Evolutionary conservation across 2,888 invertebrate genomes (phyloP), one percentile per base, ranked within the genome.

Genomic region (Acholoe squamosa): DNA sequence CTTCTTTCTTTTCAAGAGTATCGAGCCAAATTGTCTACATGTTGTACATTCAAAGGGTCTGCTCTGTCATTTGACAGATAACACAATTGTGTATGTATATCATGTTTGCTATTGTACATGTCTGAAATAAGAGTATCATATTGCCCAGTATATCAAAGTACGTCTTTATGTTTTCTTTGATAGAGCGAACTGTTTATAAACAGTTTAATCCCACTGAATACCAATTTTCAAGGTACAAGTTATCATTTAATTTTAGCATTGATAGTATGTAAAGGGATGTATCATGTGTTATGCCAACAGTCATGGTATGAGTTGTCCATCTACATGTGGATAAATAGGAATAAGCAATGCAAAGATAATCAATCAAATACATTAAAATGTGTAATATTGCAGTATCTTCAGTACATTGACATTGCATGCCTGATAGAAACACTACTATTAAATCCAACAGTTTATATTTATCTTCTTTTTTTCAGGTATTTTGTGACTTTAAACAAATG

Each of bases 21-120:
- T 61, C 7, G 61, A 61, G 3, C 61, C 3, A 14, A 61, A n/a
- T 61, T 61, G 22, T 61, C n/a, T 61, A n/a, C 61, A 12, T 71
- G 71, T 71, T 71, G 71, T 71, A 71, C 14, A 25, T 28, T 19
- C 19, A 61, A 28, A 25, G 25, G 25, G 25, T 25, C 71, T 7
- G 12, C 71, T 71, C 31, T 71, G 71, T 71, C 5, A 28, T 71
- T 71, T 71, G 71, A 71, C 71, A 28, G 71, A 71, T 71, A 28
- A 5, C 25, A 25, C 28, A 71, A 43, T 43, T 43, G 43, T 71
- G 25, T 71, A 71, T 71, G 71, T 71, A 71, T 71, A 5, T 71
- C 71, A 71, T 71, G 71, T 71, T 71, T 71, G 71, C 71, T 71
- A 71, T 71, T 16, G 71, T 25, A 28, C 31, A 71, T 71, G 71